A percentile compares a stretch with the other conserved stretches of the same genome.
Conservation (phyloP, 2,113 vertebrate species). For the Hippopotamus amphibius region DNA sequence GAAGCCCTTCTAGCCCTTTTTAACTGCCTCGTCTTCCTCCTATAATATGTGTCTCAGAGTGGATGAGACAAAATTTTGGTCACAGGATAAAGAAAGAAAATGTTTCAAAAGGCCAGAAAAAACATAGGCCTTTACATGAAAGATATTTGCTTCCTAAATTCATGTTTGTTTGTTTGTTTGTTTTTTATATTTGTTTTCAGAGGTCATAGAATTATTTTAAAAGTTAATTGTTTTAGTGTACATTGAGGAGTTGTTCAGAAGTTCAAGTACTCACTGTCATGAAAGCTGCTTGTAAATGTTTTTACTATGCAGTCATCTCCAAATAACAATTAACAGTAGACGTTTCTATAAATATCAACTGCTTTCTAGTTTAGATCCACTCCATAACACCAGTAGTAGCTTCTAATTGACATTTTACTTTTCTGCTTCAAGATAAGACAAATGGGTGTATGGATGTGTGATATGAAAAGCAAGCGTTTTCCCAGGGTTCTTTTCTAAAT, state of each 20-base stretch:
- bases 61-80: not conserved
- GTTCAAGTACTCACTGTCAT: not conserved
- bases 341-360: not conserved
- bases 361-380: constrained; percentile 18
- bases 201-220: not conserved
- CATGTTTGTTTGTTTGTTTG: not conserved
- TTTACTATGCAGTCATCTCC: not conserved
- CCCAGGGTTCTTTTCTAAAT: not conserved
- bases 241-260: not conserved
- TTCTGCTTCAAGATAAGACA: constrained; percentile 4
- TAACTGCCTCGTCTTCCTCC: not conserved
- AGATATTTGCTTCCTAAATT: not conserved
- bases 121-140: not conserved
- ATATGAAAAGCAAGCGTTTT: not conserved
- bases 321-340: not conserved
- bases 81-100: not conserved
- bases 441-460: not conserved
- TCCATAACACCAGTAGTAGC: not conserved
- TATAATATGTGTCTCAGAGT: not conserved
- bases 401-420: constrained; percentile 52
- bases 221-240: not conserved
- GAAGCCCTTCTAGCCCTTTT: not conserved
- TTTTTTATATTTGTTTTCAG: not conserved
- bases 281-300: not conserved
- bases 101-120: not conserved